Percentiles rank a stretch among this genome's conserved stretches.
phyloP scores from a whole-genome alignment of 2,888 invertebrate genomes.

The Idaea straminata region DNA sequence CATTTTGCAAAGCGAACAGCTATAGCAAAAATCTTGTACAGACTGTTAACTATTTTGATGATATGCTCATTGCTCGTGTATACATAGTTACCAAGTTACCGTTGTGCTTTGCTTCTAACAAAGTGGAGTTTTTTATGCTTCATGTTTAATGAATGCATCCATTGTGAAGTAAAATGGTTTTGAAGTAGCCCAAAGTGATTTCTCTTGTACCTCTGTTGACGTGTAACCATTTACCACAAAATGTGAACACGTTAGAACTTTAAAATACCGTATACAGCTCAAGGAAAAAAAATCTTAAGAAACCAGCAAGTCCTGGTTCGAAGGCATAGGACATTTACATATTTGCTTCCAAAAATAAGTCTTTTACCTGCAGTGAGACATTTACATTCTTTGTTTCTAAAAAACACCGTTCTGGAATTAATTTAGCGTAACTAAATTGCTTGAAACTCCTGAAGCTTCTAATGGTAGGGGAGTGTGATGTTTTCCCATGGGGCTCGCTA shows the following conservation, averaged over 20 bases:
- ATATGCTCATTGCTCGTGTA: constrained; percentile 6
- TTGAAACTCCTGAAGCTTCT: constrained; percentile 35
- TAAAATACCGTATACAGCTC: constrained; percentile 1
- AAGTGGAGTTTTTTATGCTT: constrained; percentile 16
- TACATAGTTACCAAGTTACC: constrained; percentile 2
- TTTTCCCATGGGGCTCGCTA: constrained; percentile 51
- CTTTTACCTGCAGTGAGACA: constrained; percentile 7
- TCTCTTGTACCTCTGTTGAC: constrained; percentile 41
- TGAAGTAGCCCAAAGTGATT: constrained; percentile 41
- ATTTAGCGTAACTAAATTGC: constrained; percentile 31
- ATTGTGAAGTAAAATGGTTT: constrained; percentile 32
- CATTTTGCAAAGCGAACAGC: neutral
- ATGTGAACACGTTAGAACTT: neutral
- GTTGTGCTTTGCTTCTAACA: constrained; percentile 10
- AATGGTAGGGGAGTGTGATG: constrained; percentile 33
- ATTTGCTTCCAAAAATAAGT: constrained; percentile 10
- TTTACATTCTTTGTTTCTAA: constrained; percentile 1
- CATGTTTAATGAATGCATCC: constrained; percentile 20
- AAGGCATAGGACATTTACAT: neutral
- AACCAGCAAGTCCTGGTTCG: too few species aligned
- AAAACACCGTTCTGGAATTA: constrained; percentile 8
- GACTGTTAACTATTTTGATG: neutral
- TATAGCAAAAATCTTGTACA: neutral
- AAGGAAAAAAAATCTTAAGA: too few species aligned
- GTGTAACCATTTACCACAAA: constrained; percentile 8